A percentile compares a stretch with the other conserved stretches of the same genome.
Evolutionary conservation across 2,888 invertebrate species (phyloP).

Genomic region (Drosophila leonis): DNA sequence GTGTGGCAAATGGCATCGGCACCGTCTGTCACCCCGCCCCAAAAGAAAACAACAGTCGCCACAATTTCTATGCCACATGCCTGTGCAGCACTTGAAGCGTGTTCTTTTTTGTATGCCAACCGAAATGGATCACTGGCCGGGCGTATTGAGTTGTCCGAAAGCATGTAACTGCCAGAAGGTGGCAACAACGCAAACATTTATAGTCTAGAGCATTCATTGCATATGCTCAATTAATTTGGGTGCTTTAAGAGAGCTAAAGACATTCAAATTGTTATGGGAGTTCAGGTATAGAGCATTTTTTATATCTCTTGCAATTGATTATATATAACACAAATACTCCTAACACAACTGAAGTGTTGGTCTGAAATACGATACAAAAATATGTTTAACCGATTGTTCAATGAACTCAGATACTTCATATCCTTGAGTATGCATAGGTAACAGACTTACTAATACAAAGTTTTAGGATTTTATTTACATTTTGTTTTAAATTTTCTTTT

Average conservation of each 20-base stretch:
- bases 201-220: neutral
- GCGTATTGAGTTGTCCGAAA: neutral
- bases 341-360: too few relatives aligned
- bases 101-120: neutral
- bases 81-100: slow-evolving; percentile 8
- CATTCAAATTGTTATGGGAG: neutral
- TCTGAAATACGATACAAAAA: too few relatives aligned
- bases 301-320: neutral
- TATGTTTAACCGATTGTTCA: too few relatives aligned
- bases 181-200: neutral
- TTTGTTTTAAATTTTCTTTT: too few relatives aligned
- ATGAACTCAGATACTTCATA: too few relatives aligned
- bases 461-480: too few relatives aligned
- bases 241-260: too few relatives aligned
- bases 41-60: slow-evolving; percentile 2
- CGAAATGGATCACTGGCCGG: slow-evolving; percentile 7
- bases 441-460: too few relatives aligned
- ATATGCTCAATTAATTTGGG: neutral
- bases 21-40: neutral
- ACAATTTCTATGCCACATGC: slow-evolving; percentile 28
- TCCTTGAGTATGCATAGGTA: too few relatives aligned
- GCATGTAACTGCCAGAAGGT: neutral
- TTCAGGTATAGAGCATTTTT: neutral
- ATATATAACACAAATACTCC: neutral
- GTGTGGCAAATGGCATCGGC: slow-evolving; percentile 8